Percentiles rank a stretch among this genome's conserved stretches.
Conservation (phyloP, 2,113 vertebrate genomes). For the Apus apus region DNA sequence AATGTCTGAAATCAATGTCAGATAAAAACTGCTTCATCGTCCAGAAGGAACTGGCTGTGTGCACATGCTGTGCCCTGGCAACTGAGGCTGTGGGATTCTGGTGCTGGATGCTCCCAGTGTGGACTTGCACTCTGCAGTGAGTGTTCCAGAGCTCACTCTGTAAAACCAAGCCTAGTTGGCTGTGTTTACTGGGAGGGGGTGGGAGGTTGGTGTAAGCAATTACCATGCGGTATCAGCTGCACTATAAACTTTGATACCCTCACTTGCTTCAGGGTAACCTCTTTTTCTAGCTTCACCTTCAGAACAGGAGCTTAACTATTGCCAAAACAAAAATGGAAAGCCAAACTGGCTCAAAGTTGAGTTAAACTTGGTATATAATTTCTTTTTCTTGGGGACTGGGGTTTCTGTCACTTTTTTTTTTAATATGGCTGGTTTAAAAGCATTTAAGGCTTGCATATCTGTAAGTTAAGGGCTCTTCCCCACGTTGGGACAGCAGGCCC, state of each 20-base stretch:
- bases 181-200: not conserved
- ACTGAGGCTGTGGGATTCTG: not conserved
- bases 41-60: not conserved
- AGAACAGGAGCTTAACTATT: not conserved
- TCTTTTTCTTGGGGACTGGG: not conserved
- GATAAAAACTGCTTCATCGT: not conserved
- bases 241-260: not conserved
- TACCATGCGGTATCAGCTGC: not conserved
- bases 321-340: not conserved
- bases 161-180: not conserved
- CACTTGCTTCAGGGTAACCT: not conserved
- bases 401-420: not conserved
- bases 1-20: not conserved
- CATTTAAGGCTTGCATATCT: not conserved
- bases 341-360: not conserved
- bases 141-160: not conserved
- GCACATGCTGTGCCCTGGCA: not conserved
- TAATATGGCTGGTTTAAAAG: not conserved
- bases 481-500: fast-evolving
- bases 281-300: not conserved
- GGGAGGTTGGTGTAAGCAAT: not conserved
- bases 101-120: not conserved
- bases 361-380: not conserved
- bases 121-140: not conserved
- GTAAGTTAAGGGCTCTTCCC: not conserved